A percentile compares a stretch with the other conserved stretches of the same genome.
phyloP scores from a whole-genome alignment of 2,797 vertebrate genomes.

The Hylomyscus alleni region DNA sequence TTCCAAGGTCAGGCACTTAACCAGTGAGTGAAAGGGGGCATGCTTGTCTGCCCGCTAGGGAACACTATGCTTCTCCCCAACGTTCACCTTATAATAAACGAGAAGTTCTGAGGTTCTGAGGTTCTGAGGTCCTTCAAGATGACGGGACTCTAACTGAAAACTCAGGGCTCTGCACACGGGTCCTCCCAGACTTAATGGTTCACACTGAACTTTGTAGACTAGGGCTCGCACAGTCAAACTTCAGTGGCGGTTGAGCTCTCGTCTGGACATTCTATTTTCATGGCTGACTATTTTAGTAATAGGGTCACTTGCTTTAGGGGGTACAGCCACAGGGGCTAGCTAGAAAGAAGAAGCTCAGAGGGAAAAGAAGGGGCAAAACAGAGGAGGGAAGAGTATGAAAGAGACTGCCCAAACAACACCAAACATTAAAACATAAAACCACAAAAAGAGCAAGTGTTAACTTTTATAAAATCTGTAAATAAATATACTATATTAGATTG shows the following conservation, averaged over 20 bases:
- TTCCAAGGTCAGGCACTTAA: constrained; percentile 64
- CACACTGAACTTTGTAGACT: neutral
- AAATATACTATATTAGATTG: constrained; percentile 53
- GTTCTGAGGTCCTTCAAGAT: neutral
- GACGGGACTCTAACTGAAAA: constrained; percentile 13
- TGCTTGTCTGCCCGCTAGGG: neutral
- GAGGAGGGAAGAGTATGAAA: neutral
- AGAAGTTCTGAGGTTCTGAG: too few relatives aligned
- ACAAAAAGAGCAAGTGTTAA: constrained; percentile 39
- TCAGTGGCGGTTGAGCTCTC: constrained; percentile 47
- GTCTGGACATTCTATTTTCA: constrained; percentile 39
- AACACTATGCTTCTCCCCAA: neutral
- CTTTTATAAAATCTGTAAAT: constrained; percentile 60
- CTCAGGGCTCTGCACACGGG: neutral
- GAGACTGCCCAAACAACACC: too few relatives aligned
- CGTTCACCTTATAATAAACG: constrained; percentile 26
- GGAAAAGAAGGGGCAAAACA: neutral
- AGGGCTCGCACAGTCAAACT: constrained; percentile 11
- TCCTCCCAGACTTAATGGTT: neutral
- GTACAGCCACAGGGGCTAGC: neutral
- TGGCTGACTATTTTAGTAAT: constrained; percentile 63
- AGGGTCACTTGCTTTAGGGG: neutral
- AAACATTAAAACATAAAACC: neutral
- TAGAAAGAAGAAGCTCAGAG: neutral
- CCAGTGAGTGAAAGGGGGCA: constrained; percentile 12